Evolutionary conservation across 2,113 vertebrate species (phyloP), one percentile per base, ranked within the genome.

Genomic region (Marmota monax): DNA sequence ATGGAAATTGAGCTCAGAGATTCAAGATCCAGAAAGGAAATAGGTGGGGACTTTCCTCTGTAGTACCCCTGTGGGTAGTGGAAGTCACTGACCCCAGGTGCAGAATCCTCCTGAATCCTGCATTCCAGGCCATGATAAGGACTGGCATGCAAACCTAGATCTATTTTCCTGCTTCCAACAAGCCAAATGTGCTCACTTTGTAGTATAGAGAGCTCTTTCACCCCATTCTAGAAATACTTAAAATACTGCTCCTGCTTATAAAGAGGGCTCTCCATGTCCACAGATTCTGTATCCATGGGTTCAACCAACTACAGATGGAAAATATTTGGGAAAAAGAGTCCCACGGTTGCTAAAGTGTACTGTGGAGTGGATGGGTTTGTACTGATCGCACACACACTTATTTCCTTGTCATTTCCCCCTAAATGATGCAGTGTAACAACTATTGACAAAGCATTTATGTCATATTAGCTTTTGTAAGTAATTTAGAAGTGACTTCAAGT

Each of bases 31-130:
- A 82, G 83, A 48, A 80, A 29, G 20, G 42, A 72, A 72, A 12
- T 0, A 4, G 0, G 4, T 5, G 29, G 73, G 67, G n/a, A 6
- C 4, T 7, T 37, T 29, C 6, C 20, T 34, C 32, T 90, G 53
- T 32, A 7, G 9, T 4, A 53, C 18, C 61, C 45, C 14, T 0
- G 0, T 1, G 16, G 18, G 0, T 4, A 18, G n/a, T 5, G 4
- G 0, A 29, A 16, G 8, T 51, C 34, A n/a, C 9, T 4, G 25
- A 14, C 9, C 77, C 9, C 1, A 5, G 45, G 0, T 4, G n/a
- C 0, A 0, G 83, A 29, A 20, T 12, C 25, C 20, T 63, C 51
- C 61, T 25, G 61, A 37, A 27, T 4, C n/a, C 53, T 84, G 37
- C 34, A n/a, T 29, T 10, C 34, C 51, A 53, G 63, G 78, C 17